A percentile compares a stretch with the other conserved stretches of the same genome.
Conservation (phyloP, 2,888 invertebrate species). For the Xylocampa areola region DNA sequence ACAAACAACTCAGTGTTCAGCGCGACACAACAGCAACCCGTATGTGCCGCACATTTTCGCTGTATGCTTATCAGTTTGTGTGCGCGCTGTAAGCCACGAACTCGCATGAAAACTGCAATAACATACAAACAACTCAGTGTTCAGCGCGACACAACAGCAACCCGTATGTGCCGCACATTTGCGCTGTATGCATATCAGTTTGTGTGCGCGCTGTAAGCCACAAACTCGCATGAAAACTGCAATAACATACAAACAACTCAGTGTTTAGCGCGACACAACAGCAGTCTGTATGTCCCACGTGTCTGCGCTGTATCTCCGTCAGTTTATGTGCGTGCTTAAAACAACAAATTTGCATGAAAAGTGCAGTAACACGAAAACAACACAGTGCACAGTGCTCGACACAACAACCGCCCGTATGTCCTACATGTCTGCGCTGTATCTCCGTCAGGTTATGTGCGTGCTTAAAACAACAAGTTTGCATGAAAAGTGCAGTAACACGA, state of each 20-base stretch:
- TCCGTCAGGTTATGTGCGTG: slow-evolving; percentile 56
- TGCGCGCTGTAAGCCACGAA: too few species aligned
- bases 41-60: too few species aligned
- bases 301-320: slow-evolving; percentile 37
- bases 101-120: too few species aligned
- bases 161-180: too few species aligned
- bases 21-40: not conserved
- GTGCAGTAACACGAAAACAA: not conserved
- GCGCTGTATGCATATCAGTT: too few species aligned
- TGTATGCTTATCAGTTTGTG: too few species aligned
- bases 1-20: not conserved
- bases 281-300: not conserved
- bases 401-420: not conserved
- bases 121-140: not conserved
- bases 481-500: too few species aligned
- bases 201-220: too few species aligned
- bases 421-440: slow-evolving; percentile 33
- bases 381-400: not conserved
- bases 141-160: not conserved
- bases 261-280: not conserved
- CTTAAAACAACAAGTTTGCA: too few species aligned
- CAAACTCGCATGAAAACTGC: too few species aligned
- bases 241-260: not conserved
- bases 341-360: too few species aligned
- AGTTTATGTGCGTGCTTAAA: too few species aligned